phyloP scores from a whole-genome alignment of 2,888 invertebrate genomes.

The Dilophus febrilis region DNA sequence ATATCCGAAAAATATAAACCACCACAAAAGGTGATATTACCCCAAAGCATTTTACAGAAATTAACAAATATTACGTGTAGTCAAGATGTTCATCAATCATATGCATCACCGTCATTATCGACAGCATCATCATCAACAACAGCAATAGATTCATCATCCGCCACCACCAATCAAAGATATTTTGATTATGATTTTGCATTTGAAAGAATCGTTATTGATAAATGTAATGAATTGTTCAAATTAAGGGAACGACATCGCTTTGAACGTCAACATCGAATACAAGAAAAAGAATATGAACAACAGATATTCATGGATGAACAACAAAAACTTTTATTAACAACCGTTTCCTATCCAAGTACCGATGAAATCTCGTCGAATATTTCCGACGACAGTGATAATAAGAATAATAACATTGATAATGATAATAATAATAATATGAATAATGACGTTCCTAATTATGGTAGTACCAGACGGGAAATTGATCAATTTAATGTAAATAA shows the following conservation, averaged over 20 bases:
- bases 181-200: constrained; percentile 62
- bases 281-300: constrained; percentile 38
- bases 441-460: background rate
- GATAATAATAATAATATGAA: background rate
- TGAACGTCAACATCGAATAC: constrained; percentile 41
- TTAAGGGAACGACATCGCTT: constrained; percentile 44
- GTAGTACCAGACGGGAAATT: constrained; percentile 2
- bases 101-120: constrained; percentile 36
- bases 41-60: constrained; percentile 37
- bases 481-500: background rate
- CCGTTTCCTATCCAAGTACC: constrained; percentile 42
- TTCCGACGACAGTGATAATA: constrained; percentile 24
- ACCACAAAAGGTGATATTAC: constrained; percentile 49
- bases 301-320: constrained; percentile 38
- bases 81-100: constrained; percentile 34
- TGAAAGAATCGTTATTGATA: constrained; percentile 52
- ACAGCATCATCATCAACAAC: constrained; percentile 16
- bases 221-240: constrained; percentile 52
- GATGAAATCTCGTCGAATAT: constrained; percentile 39
- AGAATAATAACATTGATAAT: background rate
- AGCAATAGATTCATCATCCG: constrained; percentile 24
- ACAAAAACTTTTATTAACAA: constrained; percentile 37
- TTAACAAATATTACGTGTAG: constrained; percentile 22
- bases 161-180: constrained; percentile 27
- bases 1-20: constrained; percentile 76